Evolutionary conservation across 1,140 invertebrate genomes (phyloP).

Genomic region (Megathymus violae): DNA sequence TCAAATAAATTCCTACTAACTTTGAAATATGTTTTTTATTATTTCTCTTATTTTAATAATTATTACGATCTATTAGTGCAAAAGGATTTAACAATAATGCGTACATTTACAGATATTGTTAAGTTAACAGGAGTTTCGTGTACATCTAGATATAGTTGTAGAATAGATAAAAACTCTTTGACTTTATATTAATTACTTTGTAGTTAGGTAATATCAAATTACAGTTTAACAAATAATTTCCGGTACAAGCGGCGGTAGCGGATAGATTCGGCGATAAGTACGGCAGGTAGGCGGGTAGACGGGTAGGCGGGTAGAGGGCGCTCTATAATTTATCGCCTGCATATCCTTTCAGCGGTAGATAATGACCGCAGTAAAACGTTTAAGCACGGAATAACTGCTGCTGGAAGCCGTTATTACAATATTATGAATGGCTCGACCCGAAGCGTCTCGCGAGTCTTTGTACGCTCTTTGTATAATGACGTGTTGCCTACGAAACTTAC

Average conservation of each 20-base stretch:
- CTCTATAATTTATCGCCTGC: constrained; percentile 80
- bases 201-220: constrained; percentile 36
- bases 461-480: constrained; percentile 48
- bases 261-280: constrained; percentile 73
- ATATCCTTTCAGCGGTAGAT: constrained; percentile 83
- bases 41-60: too few species aligned
- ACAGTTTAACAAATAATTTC: constrained; percentile 63
- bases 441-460: constrained; percentile 52
- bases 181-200: neutral
- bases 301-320: constrained; percentile 68
- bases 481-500: constrained; percentile 29
- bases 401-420: constrained; percentile 82
- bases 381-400: constrained; percentile 83
- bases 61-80: too few species aligned
- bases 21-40: too few species aligned
- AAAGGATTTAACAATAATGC: too few species aligned
- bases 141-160: too few species aligned
- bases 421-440: constrained; percentile 80
- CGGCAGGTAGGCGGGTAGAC: constrained; percentile 63
- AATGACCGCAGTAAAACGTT: constrained; percentile 84
- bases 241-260: constrained; percentile 52
- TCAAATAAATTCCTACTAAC: too few species aligned
- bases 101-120: too few species aligned
- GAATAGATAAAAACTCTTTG: neutral
- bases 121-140: too few species aligned